phyloP scores from a whole-genome alignment of 2,113 vertebrate genomes.

The Hippoglossus stenolepis region DNA sequence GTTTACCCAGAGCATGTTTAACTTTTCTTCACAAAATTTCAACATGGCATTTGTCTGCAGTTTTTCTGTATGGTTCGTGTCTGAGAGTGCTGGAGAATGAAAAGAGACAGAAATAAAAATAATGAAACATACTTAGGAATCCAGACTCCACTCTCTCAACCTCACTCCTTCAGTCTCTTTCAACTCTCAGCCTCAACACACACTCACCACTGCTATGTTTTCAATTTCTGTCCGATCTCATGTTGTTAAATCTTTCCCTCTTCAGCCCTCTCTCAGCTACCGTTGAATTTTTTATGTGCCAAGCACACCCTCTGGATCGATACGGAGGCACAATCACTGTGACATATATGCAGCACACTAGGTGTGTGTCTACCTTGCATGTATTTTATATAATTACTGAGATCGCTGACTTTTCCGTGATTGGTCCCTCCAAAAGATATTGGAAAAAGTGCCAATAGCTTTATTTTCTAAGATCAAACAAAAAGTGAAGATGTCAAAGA shows the following conservation, averaged over 20 bases:
- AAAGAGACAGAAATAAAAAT: conserved; percentile 28
- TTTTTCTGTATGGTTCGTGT: neutral
- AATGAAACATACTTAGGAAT: conserved; percentile 24
- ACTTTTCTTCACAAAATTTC: neutral
- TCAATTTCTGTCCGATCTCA: conserved; percentile 5
- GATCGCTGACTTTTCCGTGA: neutral
- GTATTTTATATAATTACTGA: neutral
- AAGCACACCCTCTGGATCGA: neutral
- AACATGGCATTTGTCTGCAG: conserved; percentile 1
- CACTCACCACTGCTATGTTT: conserved; percentile 21
- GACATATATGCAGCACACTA: neutral
- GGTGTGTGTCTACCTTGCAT: neutral
- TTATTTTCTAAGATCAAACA: neutral
- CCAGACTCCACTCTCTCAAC: conserved; percentile 25
- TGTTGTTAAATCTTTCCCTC: conserved; percentile 24
- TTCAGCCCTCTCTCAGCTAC: conserved; percentile 7
- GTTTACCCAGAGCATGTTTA: neutral
- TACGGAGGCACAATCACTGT: neutral
- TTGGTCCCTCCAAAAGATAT: neutral
- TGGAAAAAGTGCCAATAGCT: neutral
- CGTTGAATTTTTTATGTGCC: neutral
- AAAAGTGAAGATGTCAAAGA: conserved; percentile 1
- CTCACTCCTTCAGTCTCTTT: conserved; percentile 47
- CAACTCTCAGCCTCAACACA: conserved; percentile 5
- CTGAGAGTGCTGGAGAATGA: conserved; percentile 12